Base-by-base conservation (phyloP, 2,888 invertebrate genomes). In the Erannis defoliaria region DNA sequence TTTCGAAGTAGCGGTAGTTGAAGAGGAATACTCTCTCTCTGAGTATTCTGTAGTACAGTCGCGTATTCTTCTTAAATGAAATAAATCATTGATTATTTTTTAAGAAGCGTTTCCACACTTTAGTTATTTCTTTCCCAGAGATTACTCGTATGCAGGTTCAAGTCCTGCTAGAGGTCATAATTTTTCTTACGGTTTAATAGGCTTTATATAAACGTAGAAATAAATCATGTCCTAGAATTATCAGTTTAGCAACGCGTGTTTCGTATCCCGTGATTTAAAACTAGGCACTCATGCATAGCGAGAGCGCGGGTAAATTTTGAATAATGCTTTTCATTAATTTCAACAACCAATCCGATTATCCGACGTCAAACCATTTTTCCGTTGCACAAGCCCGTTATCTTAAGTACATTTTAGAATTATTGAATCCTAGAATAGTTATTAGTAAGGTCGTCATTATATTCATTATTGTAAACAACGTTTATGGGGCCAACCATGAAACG, bases 141-240 rank as follows among this genome's bases (percentile, higher is more conserved):
- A n/a, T n/a, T n/a, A n/a, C n/a, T n/a, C n/a, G n/a, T n/a, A n/a
- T n/a, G n/a, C n/a, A n/a, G n/a, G n/a, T n/a, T n/a, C n/a, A n/a
- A n/a, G n/a, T n/a, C n/a, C n/a, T n/a, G n/a, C n/a, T n/a, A n/a
- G n/a, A n/a, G n/a, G n/a, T n/a, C n/a, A n/a, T n/a, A n/a, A n/a
- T n/a, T n/a, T n/a, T n/a, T n/a, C n/a, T n/a, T n/a, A n/a, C n/a
- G n/a, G n/a, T n/a, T n/a, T n/a, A n/a, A n/a, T n/a, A n/a, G n/a
- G n/a, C n/a, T n/a, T n/a, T n/a, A n/a, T n/a, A n/a, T n/a, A n/a
- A n/a, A n/a, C n/a, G n/a, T n/a, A 31, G 10, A 46, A 46, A 46
- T 31, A 46, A 18, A 67, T 62, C 55, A 59, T 53, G 51, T 54
- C 31, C 19, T 55, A 55, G 60, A 37, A 21, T 46, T 31, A 31